phyloP scores from a whole-genome alignment of 2,113 vertebrate species.

The Eublepharis macularius region DNA sequence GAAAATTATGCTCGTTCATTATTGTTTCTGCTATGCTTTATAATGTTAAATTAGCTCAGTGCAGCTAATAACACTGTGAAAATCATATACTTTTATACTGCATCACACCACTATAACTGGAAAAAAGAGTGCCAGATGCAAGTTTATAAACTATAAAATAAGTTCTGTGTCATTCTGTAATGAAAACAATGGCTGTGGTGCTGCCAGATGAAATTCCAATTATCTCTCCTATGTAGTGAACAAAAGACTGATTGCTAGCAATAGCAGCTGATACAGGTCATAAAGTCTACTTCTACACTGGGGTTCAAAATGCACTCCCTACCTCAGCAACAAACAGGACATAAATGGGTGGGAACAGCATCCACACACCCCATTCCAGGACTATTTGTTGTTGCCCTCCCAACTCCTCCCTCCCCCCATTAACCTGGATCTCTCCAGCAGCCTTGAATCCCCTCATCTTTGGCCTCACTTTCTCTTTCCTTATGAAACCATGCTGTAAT shows the following conservation, averaged over 20 bases:
- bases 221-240: not conserved
- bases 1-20: slow-evolving; percentile 23
- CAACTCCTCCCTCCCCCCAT: too few relatives aligned
- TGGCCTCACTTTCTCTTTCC: too few relatives aligned
- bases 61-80: slow-evolving; percentile 32
- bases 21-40: slow-evolving; percentile 6
- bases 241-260: slow-evolving; percentile 1
- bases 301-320: too few relatives aligned
- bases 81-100: not conserved
- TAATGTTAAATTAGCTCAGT: slow-evolving; percentile 43
- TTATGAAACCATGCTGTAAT: too few relatives aligned
- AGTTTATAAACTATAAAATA: slow-evolving; percentile 29
- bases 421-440: too few relatives aligned
- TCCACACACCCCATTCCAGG: too few relatives aligned
- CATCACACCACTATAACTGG: slow-evolving; percentile 12
- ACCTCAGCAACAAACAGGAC: too few relatives aligned
- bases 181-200: not conserved
- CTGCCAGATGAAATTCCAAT: not conserved
- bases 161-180: slow-evolving; percentile 9
- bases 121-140: slow-evolving; percentile 5
- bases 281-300: not conserved
- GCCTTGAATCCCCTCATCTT: too few relatives aligned
- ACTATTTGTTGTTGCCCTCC: too few relatives aligned
- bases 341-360: too few relatives aligned
- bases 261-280: too few relatives aligned